phyloP scores from a whole-genome alignment of 1,140 invertebrate species.

The Pogonomyrmex barbatus region DNA sequence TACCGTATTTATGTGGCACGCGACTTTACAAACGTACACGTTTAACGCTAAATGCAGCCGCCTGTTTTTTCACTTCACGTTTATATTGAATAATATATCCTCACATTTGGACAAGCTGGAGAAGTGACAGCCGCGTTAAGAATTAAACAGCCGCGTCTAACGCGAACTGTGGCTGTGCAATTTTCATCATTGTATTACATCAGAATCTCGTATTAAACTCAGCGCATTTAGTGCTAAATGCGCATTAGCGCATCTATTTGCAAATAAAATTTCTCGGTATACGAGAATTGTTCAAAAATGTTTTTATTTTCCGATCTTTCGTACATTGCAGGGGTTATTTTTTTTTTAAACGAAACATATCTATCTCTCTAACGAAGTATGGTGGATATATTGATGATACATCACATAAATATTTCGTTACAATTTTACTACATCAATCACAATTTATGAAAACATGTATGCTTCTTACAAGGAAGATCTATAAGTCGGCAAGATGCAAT shows the following conservation, averaged over 20 bases:
- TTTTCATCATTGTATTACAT: constrained; percentile 5
- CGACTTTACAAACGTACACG: neutral
- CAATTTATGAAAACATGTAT: neutral
- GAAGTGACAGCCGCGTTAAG: neutral
- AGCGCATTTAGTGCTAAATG: constrained; percentile 27
- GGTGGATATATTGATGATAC: neutral
- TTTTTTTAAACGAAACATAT: constrained; percentile 27
- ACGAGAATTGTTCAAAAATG: constrained; percentile 15
- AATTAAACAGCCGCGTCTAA: neutral
- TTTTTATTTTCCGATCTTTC: constrained; percentile 18
- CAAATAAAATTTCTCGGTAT: constrained; percentile 28
- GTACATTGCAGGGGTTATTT: constrained; percentile 23
- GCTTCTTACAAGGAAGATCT: neutral
- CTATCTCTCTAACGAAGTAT: neutral
- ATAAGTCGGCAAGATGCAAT: neutral
- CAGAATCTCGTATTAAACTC: constrained; percentile 5
- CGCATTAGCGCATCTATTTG: neutral
- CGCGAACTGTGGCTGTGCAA: neutral
- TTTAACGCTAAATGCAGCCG: constrained; percentile 20
- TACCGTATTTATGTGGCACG: neutral
- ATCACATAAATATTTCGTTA: neutral
- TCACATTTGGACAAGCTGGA: neutral
- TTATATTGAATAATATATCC: neutral
- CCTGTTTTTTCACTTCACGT: neutral
- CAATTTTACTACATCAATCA: neutral